Percentiles rank a stretch among this genome's conserved stretches.
Evolutionary conservation across 2,797 vertebrate species (phyloP).

Genomic region (Vireo griseus): DNA sequence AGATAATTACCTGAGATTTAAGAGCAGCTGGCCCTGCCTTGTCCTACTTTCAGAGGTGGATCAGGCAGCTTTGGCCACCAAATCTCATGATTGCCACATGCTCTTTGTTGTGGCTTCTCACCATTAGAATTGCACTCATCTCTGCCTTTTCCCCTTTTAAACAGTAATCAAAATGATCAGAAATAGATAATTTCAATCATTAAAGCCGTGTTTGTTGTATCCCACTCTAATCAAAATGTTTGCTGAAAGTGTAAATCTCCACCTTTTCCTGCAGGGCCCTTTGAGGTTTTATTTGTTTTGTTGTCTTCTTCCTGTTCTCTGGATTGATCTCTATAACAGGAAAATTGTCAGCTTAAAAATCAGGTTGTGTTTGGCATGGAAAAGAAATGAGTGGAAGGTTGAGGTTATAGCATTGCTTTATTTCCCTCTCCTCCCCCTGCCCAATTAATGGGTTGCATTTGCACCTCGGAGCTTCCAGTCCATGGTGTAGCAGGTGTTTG

Average conservation of each 20-base stretch:
- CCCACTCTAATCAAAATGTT: background rate
- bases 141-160: background rate
- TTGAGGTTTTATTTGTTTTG: background rate
- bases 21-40: background rate
- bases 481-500: background rate
- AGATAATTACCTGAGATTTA: conserved; percentile 52
- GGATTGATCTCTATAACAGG: background rate
- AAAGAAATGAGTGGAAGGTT: background rate
- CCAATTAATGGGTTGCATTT: background rate
- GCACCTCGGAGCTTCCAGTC: background rate
- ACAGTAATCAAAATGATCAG: background rate
- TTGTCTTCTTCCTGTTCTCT: background rate
- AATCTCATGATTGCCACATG: background rate
- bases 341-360: background rate
- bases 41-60: background rate
- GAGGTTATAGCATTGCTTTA: background rate
- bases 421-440: background rate
- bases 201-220: background rate
- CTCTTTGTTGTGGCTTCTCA: background rate
- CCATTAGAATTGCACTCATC: background rate
- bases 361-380: background rate
- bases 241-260: background rate
- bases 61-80: background rate
- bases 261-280: fast-evolving
- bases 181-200: background rate